Evolutionary conservation across 1,140 invertebrate species (phyloP).

Genomic region (Choristoneura fumiferana): DNA sequence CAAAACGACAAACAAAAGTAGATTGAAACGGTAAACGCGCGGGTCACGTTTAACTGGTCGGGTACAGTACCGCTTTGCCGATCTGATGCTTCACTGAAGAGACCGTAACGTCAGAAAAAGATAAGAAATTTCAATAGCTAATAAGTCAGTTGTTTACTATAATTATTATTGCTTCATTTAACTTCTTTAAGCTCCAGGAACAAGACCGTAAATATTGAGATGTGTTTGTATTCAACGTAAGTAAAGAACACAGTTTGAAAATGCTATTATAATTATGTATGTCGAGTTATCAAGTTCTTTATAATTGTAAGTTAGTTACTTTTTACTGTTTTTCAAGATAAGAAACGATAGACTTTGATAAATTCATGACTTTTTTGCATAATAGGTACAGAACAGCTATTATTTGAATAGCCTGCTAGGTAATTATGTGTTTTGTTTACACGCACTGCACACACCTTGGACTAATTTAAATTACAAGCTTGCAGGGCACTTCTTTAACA

Average conservation of each 20-base stretch:
- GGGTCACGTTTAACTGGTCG: conserved; percentile 5
- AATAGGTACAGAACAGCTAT: too few species aligned
- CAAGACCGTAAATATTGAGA: background rate
- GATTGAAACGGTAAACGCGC: background rate
- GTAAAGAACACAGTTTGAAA: too few species aligned
- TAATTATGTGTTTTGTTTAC: too few species aligned
- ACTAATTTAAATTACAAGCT: too few species aligned
- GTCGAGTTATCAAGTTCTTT: conserved; percentile 6
- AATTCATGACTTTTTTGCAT: too few species aligned
- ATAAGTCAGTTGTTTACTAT: conserved; percentile 27
- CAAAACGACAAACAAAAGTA: background rate
- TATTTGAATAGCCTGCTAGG: too few species aligned
- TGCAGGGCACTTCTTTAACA: too few species aligned
- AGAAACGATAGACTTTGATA: background rate
- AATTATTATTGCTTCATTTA: conserved; percentile 26
- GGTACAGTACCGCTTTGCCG: conserved; percentile 20
- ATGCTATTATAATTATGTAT: conserved; percentile 12
- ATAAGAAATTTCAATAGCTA: conserved; percentile 22
- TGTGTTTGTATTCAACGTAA: too few species aligned
- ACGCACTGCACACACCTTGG: too few species aligned
- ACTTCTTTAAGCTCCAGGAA: conserved; percentile 10
- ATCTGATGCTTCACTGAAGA: conserved; percentile 31
- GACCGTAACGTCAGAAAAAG: conserved; percentile 18
- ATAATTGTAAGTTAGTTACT: conserved; percentile 1
- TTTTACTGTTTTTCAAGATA: conserved; percentile 2